phyloP scores from a whole-genome alignment of 2,797 vertebrate species.

The Cynodonichthys magdalenae region DNA sequence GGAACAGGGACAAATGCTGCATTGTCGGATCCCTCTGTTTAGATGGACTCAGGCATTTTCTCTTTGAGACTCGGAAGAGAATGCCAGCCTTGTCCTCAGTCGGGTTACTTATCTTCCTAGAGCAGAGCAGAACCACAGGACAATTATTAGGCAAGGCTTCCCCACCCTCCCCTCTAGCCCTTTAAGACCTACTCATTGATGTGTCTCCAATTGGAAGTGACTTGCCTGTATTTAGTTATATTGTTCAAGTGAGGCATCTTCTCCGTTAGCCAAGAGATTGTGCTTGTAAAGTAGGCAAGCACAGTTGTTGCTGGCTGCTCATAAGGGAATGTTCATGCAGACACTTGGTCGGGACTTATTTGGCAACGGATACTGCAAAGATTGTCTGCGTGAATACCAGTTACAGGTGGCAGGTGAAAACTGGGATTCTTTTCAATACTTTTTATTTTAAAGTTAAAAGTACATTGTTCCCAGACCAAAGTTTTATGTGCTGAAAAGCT shows the following conservation, averaged over 20 bases:
- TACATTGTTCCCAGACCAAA: conserved; percentile 41
- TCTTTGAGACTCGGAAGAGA: conserved; percentile 65
- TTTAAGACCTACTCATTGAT: conserved; percentile 32
- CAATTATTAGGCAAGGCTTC: conserved; percentile 39
- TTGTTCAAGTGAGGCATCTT: conserved; percentile 17
- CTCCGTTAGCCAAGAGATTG: conserved; percentile 3
- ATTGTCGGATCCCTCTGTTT: conserved; percentile 74
- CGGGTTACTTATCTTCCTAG: conserved; percentile 61
- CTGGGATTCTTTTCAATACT: conserved; percentile 30
- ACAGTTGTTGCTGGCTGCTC: conserved; percentile 37
- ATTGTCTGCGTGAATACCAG: conserved; percentile 33
- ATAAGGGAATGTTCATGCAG: conserved; percentile 29
- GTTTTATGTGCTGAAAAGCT: conserved; percentile 28
- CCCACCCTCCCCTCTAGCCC: conserved; percentile 26
- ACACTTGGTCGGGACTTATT: conserved; percentile 30
- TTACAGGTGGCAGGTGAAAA: conserved; percentile 42
- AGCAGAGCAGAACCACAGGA: conserved; percentile 55
- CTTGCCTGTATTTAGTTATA: conserved; percentile 12
- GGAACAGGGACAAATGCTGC: conserved; percentile 68
- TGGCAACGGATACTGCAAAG: conserved; percentile 25
- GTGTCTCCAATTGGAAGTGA: not conserved
- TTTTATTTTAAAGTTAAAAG: conserved; percentile 41
- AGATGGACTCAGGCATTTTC: conserved; percentile 67
- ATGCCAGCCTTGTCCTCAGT: conserved; percentile 73
- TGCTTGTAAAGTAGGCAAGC: conserved; percentile 21